Evolutionary conservation across 2,888 invertebrate genomes (phyloP).

Genomic region (Ephialtes manifestator): DNA sequence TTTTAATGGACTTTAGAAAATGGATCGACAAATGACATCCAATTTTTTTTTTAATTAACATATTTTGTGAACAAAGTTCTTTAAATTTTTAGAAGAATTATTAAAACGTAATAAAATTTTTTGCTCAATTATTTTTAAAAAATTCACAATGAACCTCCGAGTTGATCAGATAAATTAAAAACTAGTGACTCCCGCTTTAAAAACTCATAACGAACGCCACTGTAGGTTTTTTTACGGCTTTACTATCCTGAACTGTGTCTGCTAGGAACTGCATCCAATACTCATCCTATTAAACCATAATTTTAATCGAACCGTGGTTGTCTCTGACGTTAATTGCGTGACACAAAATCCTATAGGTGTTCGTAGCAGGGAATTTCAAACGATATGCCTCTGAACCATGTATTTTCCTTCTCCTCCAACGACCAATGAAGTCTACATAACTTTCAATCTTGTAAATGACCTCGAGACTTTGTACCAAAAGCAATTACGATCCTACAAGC

Average conservation of each 20-base stretch:
- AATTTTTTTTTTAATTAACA: too few species aligned
- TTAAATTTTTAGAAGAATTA: too few species aligned
- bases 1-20: neutral
- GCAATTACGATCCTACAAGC: conserved; percentile 24
- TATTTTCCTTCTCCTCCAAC: conserved; percentile 3
- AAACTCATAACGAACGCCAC: neutral
- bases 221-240: neutral
- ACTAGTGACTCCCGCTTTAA: neutral
- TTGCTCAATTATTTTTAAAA: neutral
- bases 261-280: neutral
- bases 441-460: conserved; percentile 10
- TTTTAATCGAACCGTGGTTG: conserved; percentile 31
- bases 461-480: conserved; percentile 24
- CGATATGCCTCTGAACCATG: conserved; percentile 11
- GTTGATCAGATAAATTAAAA: neutral
- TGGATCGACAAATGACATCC: neutral
- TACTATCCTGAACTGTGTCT: neutral
- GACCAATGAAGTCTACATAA: neutral
- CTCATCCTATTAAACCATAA: neutral
- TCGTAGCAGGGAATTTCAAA: neutral
- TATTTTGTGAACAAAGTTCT: too few species aligned
- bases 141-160: neutral
- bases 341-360: conserved; percentile 53
- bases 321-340: conserved; percentile 68
- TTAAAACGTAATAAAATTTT: too few species aligned